A percentile compares a stretch with the other conserved stretches of the same genome.
Evolutionary conservation across 2,888 invertebrate species (phyloP).

Genomic region (Geotrupes spiniger): DNA sequence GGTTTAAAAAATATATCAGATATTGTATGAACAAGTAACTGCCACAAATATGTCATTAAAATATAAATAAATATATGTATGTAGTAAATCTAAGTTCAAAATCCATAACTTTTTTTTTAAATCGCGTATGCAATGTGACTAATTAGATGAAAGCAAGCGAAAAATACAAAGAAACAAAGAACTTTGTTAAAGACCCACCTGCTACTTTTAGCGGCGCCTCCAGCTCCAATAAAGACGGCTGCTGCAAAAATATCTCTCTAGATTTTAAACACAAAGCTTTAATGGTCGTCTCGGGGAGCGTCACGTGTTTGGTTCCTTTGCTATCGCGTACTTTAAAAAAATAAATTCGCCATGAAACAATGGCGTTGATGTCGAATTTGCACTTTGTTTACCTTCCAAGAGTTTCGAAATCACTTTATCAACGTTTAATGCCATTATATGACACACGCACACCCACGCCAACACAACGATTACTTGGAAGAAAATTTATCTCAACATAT

Average conservation of each 20-base stretch:
- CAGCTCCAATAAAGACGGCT: conserved; percentile 43
- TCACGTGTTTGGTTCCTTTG: conserved; percentile 5
- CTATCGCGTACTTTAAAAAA: conserved; percentile 7
- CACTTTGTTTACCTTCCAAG: conserved; percentile 5
- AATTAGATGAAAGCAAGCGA: not conserved
- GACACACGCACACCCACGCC: not conserved
- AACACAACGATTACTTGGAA: too few species aligned
- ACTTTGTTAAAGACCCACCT: conserved; percentile 31
- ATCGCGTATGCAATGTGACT: too few species aligned
- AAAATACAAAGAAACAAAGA: not conserved
- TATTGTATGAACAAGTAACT: too few species aligned
- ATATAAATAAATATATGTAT: too few species aligned
- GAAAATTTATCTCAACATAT: too few species aligned
- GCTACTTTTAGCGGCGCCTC: conserved; percentile 43
- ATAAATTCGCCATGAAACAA: not conserved
- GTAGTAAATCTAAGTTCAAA: too few species aligned
- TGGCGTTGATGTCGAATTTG: not conserved
- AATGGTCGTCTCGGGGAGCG: conserved; percentile 35
- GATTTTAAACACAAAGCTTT: conserved; percentile 37
- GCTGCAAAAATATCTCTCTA: conserved; percentile 36
- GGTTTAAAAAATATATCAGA: too few species aligned
- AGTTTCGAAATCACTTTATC: conserved; percentile 12
- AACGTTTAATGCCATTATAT: conserved; percentile 11
- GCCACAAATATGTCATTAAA: too few species aligned
- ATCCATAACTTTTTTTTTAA: too few species aligned